These are phyloP conservation scores for Spodoptera exigua DNA, from an alignment of 2,888 invertebrate genomes.

Conservation along the genomic window DNA sequence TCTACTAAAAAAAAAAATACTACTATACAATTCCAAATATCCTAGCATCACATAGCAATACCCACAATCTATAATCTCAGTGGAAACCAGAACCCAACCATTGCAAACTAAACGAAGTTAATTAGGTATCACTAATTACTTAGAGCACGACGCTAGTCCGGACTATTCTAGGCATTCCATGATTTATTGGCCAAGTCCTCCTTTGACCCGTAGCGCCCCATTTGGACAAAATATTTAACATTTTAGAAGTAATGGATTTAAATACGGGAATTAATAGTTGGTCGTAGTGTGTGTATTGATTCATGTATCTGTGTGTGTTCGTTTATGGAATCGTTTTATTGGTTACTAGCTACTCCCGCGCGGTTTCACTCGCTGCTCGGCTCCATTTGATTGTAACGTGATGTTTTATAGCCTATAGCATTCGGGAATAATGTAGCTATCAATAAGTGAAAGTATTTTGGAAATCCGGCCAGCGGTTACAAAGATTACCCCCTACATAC, in stretches of 20 bases:
- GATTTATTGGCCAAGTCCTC: slow-evolving; percentile 64
- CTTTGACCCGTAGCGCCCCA: slow-evolving; percentile 55
- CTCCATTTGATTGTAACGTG: too few species aligned
- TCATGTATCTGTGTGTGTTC: neutral
- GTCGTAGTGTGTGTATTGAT: slow-evolving; percentile 30
- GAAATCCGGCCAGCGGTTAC: too few species aligned
- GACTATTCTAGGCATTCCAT: slow-evolving; percentile 73
- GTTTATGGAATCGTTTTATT: slow-evolving; percentile 1
- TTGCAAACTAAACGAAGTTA: slow-evolving; percentile 62
- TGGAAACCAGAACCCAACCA: slow-evolving; percentile 53
- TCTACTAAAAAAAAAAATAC: too few species aligned
- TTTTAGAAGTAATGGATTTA: slow-evolving; percentile 46
- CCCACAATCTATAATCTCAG: slow-evolving; percentile 28
- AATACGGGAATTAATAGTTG: slow-evolving; percentile 30
- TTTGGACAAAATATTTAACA: slow-evolving; percentile 54
- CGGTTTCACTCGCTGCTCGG: too few species aligned
- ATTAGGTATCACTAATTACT: slow-evolving; percentile 87
- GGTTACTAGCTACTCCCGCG: too few species aligned
- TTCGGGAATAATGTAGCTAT: too few species aligned
- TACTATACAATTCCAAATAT: too few species aligned
- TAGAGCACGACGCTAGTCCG: slow-evolving; percentile 76
- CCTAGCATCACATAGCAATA: neutral
- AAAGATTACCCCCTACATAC: too few species aligned
- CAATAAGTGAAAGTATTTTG: too few species aligned
- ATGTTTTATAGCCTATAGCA: too few species aligned